Percentiles rank a stretch among this genome's conserved stretches.
Evolutionary conservation across 2,888 invertebrate genomes (phyloP).

Genomic region (Ormyrus labotus): DNA sequence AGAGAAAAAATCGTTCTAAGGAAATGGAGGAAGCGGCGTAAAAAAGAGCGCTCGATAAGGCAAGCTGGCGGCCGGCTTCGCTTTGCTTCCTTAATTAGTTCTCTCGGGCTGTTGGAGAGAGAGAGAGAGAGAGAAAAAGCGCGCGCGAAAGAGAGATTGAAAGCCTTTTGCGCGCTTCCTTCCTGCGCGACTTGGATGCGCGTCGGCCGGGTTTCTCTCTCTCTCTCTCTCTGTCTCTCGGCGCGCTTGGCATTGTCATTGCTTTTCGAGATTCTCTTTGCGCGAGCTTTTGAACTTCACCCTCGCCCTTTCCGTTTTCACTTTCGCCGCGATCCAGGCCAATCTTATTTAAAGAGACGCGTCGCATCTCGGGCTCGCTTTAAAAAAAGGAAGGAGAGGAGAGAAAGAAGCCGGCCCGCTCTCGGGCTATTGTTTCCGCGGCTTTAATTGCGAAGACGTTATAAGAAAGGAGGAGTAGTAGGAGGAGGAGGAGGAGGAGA

Average conservation of each 20-base stretch:
- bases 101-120: neutral
- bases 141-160: too few species aligned
- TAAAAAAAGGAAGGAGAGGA: too few species aligned
- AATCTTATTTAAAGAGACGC: too few species aligned
- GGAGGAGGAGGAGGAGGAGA: too few species aligned
- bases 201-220: neutral
- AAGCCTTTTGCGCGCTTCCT: too few species aligned
- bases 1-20: too few species aligned
- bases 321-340: neutral
- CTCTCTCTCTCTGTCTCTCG: neutral
- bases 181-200: neutral
- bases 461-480: too few species aligned
- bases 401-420: too few species aligned
- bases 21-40: too few species aligned
- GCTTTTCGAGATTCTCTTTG: neutral
- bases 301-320: neutral
- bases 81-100: slow-evolving; percentile 18
- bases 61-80: neutral
- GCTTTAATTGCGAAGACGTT: too few species aligned
- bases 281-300: neutral
- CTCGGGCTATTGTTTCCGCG: too few species aligned
- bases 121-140: neutral
- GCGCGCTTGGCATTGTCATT: neutral
- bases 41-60: neutral
- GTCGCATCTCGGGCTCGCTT: too few species aligned